Evolutionary conservation across 2,113 vertebrate genomes (phyloP).

Genomic region (Neolamprologus tretocephalus): DNA sequence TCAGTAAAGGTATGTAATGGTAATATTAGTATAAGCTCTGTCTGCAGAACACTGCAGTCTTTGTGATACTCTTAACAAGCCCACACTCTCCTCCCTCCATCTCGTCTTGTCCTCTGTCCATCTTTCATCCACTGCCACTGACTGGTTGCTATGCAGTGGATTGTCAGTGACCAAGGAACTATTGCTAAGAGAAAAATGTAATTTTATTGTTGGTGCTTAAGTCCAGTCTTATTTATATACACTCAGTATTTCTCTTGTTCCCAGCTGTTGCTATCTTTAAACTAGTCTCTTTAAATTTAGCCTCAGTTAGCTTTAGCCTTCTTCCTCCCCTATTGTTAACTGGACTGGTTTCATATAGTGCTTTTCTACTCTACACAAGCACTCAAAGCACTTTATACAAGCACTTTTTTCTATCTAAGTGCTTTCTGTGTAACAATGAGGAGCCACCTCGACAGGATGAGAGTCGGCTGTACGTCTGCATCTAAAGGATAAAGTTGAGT

Average conservation of each 20-base stretch:
- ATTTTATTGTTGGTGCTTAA: constrained; percentile 4
- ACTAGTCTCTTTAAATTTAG: not conserved
- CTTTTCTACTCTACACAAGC: not conserved
- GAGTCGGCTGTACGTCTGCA: not conserved
- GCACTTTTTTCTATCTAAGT: not conserved
- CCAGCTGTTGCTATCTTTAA: not conserved
- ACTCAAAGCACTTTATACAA: not conserved
- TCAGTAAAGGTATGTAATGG: not conserved
- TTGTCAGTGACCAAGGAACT: constrained; percentile 45
- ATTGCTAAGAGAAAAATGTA: constrained; percentile 26
- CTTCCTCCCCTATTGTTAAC: not conserved
- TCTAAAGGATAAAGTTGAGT: not conserved
- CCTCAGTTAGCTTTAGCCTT: not conserved
- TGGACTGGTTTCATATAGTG: not conserved
- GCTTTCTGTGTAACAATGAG: not conserved
- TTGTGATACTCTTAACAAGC: not conserved
- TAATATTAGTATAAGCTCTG: not conserved
- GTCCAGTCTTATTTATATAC: not conserved
- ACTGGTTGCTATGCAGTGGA: constrained; percentile 47
- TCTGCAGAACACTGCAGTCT: not conserved
- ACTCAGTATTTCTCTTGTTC: not conserved
- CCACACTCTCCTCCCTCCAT: not conserved
- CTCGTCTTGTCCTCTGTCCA: not conserved
- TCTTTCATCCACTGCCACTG: constrained; percentile 13
- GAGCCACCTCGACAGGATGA: not conserved